Conservation (phyloP, 2,797 vertebrate species). For the Propithecus perrieri region DNA sequence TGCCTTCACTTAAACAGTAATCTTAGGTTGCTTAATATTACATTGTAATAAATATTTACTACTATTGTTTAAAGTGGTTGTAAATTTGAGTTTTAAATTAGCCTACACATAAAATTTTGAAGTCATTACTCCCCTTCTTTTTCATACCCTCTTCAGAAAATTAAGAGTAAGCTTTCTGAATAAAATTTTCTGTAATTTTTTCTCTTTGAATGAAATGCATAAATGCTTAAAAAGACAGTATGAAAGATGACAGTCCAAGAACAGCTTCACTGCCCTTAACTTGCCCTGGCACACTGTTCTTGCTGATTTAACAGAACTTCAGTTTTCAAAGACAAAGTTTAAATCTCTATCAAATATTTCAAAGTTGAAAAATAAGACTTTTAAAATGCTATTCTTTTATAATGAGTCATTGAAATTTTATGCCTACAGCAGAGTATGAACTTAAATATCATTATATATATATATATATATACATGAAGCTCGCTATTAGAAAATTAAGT, state of each 20-base stretch:
- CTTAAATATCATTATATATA: background rate
- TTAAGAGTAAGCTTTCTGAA: background rate
- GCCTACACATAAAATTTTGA: background rate
- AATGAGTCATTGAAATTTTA: background rate
- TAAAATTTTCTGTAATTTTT: background rate
- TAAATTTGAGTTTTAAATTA: background rate
- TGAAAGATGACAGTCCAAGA: background rate
- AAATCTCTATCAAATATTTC: background rate
- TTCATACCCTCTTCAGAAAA: background rate
- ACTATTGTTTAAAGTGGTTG: background rate
- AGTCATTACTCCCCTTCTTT: background rate
- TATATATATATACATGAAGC: background rate
- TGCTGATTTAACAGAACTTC: background rate
- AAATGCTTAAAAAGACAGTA: background rate
- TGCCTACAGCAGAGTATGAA: background rate
- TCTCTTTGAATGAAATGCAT: background rate
- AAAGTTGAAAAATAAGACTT: background rate
- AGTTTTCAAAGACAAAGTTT: constrained; percentile 15
- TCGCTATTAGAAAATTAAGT: background rate
- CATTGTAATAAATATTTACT: background rate
- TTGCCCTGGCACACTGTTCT: background rate
- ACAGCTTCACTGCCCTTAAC: background rate
- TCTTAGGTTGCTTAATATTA: background rate
- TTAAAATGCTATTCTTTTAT: background rate
- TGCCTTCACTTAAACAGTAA: background rate